Evolutionary conservation across 2,888 invertebrate genomes (phyloP).

Genomic region (Cheilosia impressa): DNA sequence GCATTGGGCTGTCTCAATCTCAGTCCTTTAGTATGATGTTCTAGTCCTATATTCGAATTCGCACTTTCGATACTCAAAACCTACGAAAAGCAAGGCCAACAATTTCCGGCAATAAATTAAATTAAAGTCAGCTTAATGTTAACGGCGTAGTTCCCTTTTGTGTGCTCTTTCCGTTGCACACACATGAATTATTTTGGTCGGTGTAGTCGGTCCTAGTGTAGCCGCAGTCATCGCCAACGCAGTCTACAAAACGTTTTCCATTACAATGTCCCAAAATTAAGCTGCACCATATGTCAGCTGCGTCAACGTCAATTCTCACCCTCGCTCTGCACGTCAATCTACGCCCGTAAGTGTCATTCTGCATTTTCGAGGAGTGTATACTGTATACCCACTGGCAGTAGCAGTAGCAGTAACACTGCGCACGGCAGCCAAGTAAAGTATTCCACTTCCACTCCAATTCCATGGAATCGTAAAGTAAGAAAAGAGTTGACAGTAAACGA

Average conservation of each 20-base stretch:
- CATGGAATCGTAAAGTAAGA: slow-evolving; percentile 39
- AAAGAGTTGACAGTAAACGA: slow-evolving; percentile 53
- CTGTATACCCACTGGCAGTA: slow-evolving; percentile 2
- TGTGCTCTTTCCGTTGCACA: slow-evolving; percentile 11
- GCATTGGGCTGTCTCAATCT: not conserved
- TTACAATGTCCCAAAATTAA: slow-evolving; percentile 69
- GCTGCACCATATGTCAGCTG: slow-evolving; percentile 75
- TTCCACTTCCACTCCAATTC: slow-evolving; percentile 53
- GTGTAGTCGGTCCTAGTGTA: not conserved
- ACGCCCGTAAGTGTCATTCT: slow-evolving; percentile 69
- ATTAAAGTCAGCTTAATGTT: slow-evolving; percentile 64
- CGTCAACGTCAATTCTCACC: slow-evolving; percentile 70
- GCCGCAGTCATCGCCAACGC: slow-evolving; percentile 18
- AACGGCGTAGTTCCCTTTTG: slow-evolving; percentile 22
- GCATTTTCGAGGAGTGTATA: slow-evolving; percentile 44
- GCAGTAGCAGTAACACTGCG: not conserved
- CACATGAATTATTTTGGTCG: not conserved
- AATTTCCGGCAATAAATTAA: slow-evolving; percentile 69
- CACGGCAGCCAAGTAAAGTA: slow-evolving; percentile 43
- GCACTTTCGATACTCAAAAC: not conserved
- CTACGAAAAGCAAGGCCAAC: slow-evolving; percentile 36
- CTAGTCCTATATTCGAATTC: not conserved
- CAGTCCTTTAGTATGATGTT: not conserved
- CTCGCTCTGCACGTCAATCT: slow-evolving; percentile 72
- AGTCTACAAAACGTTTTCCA: slow-evolving; percentile 66